Evolutionary conservation across 2,888 invertebrate species (phyloP), one percentile per base, ranked within the genome.

Genomic region (Eucriotettix oculatus): DNA sequence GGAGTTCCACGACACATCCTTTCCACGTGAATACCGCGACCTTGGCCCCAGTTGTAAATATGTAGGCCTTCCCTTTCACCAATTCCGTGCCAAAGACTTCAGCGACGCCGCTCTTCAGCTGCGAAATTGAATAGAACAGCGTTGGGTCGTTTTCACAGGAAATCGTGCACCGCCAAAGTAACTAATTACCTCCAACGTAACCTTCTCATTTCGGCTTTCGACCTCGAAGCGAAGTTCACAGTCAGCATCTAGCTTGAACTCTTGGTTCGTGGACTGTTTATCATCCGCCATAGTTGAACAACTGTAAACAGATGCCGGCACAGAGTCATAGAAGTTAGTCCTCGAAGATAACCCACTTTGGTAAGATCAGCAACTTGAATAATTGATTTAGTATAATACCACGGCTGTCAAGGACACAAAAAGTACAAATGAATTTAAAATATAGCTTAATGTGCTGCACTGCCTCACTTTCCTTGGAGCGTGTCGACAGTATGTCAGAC

Each of bases 41-140:
- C 76, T 98, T 97, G 1, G 95, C 88, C 0, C 95, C 94, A 5
- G 88, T 81, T 10, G 81, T 81, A 72, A 97, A 97, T 67, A 86
- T 86, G 72, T 97, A 96, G 1, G 86, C 84, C 73, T 93, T 96
- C 58, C 90, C 91, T 74, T 90, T 90, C 0, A 94, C 91, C 61
- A 99, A 71, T 74, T 98, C 98, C 0, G 96, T 93, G 1, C 98
- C 99, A 76, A 98, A 99, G 54, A 98, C 82, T 76, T 99, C 99
- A 0, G 96, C 97, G 68, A 87, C 82, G 1, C 98, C 98, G 68
- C 82, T 85, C 70, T 90, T 85, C 63, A 99, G 76, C 86, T 95
- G 72, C 52, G 70, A 71, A 67, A 68, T 54, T 52, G 10, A 57
- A 54, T 40, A n/a, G n/a, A 40, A 59, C 16, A 41, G 41, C 58